Evolutionary conservation across 2,888 invertebrate species (phyloP).

Genomic region (Melolontha melolontha): DNA sequence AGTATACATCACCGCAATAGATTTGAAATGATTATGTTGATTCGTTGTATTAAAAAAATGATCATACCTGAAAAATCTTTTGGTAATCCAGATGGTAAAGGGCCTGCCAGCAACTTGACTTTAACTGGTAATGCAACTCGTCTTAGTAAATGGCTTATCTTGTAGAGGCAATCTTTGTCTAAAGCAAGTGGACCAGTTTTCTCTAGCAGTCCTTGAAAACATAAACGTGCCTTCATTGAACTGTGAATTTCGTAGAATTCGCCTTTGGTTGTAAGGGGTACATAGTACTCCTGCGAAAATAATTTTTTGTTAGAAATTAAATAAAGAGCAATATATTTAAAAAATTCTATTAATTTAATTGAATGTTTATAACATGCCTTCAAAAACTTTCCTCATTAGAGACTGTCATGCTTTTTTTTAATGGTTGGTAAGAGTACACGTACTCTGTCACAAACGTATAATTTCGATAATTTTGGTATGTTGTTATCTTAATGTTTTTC

Average conservation of each 20-base stretch:
- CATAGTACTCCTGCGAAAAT: conserved; percentile 74
- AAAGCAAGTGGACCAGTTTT: conserved; percentile 66
- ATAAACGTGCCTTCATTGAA: conserved; percentile 70
- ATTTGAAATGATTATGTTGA: no score
- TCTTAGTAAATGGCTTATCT: conserved; percentile 68
- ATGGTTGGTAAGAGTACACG: no score
- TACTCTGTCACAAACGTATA: no score
- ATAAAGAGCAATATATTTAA: no score
- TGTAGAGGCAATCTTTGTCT: conserved; percentile 67
- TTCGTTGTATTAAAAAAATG: no score
- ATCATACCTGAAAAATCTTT: conserved; percentile 73
- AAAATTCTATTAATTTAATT: no score
- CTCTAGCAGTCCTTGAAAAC: conserved; percentile 68
- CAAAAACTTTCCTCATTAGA: no score
- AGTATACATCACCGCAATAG: no score
- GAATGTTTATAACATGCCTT: no score
- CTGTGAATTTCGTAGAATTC: conserved; percentile 78
- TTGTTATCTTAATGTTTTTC: no score
- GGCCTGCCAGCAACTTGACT: conserved; percentile 72
- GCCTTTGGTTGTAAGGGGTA: conserved; percentile 80
- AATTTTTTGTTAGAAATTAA: conserved; percentile 7
- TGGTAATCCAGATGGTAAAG: conserved; percentile 71
- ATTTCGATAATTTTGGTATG: no score
- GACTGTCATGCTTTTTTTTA: no score
- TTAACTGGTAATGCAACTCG: conserved; percentile 71